These are phyloP conservation scores for Coptotermes formosanus DNA, from an alignment of 1,140 invertebrate genomes.

Conservation along the genomic window DNA sequence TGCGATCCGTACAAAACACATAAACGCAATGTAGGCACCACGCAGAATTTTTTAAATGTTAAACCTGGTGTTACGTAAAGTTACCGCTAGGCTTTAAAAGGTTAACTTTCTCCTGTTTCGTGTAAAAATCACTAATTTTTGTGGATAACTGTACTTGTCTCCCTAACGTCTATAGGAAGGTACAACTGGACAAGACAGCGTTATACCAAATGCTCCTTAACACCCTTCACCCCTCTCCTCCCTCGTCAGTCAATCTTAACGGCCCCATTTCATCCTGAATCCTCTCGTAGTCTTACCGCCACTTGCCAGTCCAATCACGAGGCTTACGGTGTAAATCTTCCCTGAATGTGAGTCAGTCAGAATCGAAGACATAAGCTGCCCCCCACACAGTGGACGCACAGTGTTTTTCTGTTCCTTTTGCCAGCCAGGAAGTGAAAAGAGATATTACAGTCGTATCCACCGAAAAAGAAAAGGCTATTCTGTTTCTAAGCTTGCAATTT, in stretches of 20 bases:
- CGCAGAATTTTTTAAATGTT: too few relatives aligned
- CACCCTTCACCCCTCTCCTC: neutral
- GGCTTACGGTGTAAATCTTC: neutral
- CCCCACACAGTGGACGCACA: neutral
- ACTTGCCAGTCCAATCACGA: neutral
- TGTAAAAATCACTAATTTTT: too few relatives aligned
- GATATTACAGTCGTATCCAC: neutral
- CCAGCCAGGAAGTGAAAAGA: neutral
- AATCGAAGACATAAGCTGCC: neutral
- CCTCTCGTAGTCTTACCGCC: neutral
- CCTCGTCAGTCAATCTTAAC: conserved; percentile 3
- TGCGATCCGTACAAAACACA: too few relatives aligned
- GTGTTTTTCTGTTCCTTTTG: neutral
- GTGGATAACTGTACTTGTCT: neutral
- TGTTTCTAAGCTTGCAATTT: neutral
- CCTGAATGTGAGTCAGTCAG: neutral
- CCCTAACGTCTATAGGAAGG: neutral
- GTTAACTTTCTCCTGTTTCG: too few relatives aligned
- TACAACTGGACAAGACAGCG: conserved; percentile 10
- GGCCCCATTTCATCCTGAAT: neutral
- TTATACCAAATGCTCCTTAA: conserved; percentile 1
- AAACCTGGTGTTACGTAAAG: too few relatives aligned
- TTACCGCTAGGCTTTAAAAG: too few relatives aligned
- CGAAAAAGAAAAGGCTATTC: neutral
- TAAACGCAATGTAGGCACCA: too few relatives aligned